Evolutionary conservation across 2,888 invertebrate species (phyloP), one percentile per base, ranked within the genome.

Genomic region (Ferdinandea cuprea): DNA sequence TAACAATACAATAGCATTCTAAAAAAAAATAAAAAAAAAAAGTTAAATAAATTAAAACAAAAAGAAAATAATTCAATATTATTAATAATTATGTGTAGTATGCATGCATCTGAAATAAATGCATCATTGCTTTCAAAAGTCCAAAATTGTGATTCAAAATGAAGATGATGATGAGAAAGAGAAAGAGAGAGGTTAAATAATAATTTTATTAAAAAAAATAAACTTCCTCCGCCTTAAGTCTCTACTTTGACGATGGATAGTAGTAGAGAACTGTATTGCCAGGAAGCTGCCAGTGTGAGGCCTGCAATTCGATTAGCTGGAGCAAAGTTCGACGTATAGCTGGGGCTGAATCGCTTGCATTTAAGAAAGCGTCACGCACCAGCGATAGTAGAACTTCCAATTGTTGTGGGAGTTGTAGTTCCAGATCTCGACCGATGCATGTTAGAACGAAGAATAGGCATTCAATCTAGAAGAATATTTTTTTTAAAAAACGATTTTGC

Each of bases 251-350:
- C 76, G 93, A 93, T 63, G 95, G 95, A 91, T 95, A 95, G 91
- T 98, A 98, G 91, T 97, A 98, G 71, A 96, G 94, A 66, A 97
- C 96, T 3, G 97, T 96, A 56, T 96, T 95, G 69, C 97, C 96
- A 17, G 97, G 96, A 85, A 98, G 93, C 89, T 96, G 96, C 97
- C 97, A 98, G 90, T 96, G 95, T 0, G 96, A 96, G 1, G 97
- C 97, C 91, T 96, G 96, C 71, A 97, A 92, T 91, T 98, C 98
- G 86, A 98, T 97, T 72, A 98, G 92, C 91, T 98, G 97, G 84
- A 97, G 92, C 74, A 98, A 92, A 1, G 96, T 97, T 89, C 96
- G 95, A 86, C 96, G 94, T 83, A 96, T 95, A 85, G 94, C 93
- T 2, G 96, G 94, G 56, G 95, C 93, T 15, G 95, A 95, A 32